Conservation (phyloP, 2,113 vertebrate genomes). For the Thamnophis sirtalis region DNA sequence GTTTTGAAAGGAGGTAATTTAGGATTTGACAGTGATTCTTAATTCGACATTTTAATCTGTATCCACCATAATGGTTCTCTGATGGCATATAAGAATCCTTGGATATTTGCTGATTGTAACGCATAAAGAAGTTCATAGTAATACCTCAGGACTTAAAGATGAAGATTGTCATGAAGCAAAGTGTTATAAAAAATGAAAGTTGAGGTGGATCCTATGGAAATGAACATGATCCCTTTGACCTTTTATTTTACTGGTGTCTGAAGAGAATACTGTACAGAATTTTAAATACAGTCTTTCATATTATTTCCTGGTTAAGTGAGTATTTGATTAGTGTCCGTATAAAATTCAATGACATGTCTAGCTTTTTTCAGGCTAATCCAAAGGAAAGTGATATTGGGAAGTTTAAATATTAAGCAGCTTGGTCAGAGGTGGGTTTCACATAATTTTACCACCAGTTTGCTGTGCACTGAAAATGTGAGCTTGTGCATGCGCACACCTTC, state of each 20-base stretch:
- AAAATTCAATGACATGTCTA: constrained; percentile 34
- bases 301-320: constrained; percentile 41
- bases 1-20: not conserved
- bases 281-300: constrained; percentile 20
- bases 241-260: constrained; percentile 17
- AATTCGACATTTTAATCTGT: not conserved
- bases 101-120: not conserved
- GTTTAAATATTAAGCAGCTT: constrained; percentile 58
- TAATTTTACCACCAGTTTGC: too few relatives aligned
- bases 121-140: not conserved
- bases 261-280: constrained; percentile 3
- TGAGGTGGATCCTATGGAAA: not conserved
- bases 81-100: not conserved
- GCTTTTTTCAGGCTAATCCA: constrained; percentile 37
- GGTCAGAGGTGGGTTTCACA: not conserved
- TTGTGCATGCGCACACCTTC: too few relatives aligned
- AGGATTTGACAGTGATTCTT: not conserved
- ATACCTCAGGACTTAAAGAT: not conserved
- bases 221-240: constrained; percentile 9
- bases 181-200: not conserved
- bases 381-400: constrained; percentile 49
- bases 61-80: not conserved
- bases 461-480: too few relatives aligned
- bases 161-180: not conserved
- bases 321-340: constrained; percentile 44